Percentiles rank a stretch among this genome's conserved stretches.
phyloP scores from a whole-genome alignment of 2,113 vertebrate species.

The Pterocles orientalis region DNA sequence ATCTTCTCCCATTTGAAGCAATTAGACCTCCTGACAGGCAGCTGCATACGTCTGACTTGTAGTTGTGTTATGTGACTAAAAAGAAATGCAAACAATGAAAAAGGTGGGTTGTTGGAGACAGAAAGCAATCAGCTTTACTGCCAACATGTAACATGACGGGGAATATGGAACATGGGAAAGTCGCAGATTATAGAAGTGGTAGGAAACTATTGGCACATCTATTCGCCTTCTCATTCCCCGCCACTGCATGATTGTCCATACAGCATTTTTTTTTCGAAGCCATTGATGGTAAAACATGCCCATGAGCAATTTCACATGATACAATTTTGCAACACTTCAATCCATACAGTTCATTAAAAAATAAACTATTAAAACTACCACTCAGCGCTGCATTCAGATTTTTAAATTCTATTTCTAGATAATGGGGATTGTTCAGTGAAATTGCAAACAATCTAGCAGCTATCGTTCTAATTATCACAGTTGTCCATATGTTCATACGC shows the following conservation, averaged over 20 bases:
- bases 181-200: background rate
- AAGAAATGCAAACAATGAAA: background rate
- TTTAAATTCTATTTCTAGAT: constrained; percentile 64
- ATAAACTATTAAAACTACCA: constrained; percentile 54
- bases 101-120: background rate
- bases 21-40: constrained; percentile 64
- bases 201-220: background rate
- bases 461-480: constrained; percentile 74
- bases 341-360: constrained; percentile 57
- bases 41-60: constrained; percentile 18
- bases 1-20: constrained; percentile 63
- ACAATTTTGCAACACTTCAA: constrained; percentile 25
- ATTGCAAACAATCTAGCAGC: constrained; percentile 65
- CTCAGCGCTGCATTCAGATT: constrained; percentile 27
- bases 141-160: background rate
- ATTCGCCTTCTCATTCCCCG: background rate
- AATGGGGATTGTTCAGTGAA: constrained; percentile 70
- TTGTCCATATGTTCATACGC: constrained; percentile 73
- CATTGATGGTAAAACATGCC: constrained; percentile 30
- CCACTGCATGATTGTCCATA: background rate
- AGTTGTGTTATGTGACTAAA: constrained; percentile 2
- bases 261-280: background rate
- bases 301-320: constrained; percentile 23
- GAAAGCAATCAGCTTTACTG: constrained; percentile 21
- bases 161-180: background rate